These are phyloP conservation scores for Drosophila sturtevanti DNA, from an alignment of 1,140 invertebrate species.

Conservation along the genomic window DNA sequence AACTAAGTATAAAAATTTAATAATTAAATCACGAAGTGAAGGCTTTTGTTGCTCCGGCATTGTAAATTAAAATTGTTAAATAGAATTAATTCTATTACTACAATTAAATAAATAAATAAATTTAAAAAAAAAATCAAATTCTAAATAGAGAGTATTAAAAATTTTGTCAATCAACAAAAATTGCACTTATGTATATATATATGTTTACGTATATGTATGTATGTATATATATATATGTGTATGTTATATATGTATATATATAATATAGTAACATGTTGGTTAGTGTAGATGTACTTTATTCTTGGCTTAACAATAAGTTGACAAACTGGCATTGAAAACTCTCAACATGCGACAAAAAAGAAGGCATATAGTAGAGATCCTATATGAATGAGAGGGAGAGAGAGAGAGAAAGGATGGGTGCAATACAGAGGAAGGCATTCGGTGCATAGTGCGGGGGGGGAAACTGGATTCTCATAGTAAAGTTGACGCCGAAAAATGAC, in stretches of 20 bases:
- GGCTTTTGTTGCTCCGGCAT: too few species aligned
- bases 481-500: conserved; percentile 60
- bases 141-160: not conserved
- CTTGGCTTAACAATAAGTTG: conserved; percentile 49
- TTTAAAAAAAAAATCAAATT: too few species aligned
- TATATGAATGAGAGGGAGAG: not conserved
- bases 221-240: not conserved
- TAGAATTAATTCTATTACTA: too few species aligned
- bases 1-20: too few species aligned
- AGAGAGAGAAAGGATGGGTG: not conserved
- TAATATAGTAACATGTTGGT: conserved; percentile 3
- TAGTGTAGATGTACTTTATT: conserved; percentile 23
- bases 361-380: not conserved
- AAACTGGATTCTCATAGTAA: conserved; percentile 33
- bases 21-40: too few species aligned
- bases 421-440: not conserved
- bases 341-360: conserved; percentile 33
- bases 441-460: too few species aligned
- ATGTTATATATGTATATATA: too few species aligned
- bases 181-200: not conserved
- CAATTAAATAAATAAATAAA: too few species aligned
- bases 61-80: too few species aligned
- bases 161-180: not conserved
- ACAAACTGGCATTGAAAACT: conserved; percentile 54
- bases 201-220: not conserved